A percentile compares a stretch with the other conserved stretches of the same genome.
These are phyloP conservation scores for Peucedramus taeniatus DNA, from an alignment of 2,113 vertebrate genomes.

Conservation along the genomic window DNA sequence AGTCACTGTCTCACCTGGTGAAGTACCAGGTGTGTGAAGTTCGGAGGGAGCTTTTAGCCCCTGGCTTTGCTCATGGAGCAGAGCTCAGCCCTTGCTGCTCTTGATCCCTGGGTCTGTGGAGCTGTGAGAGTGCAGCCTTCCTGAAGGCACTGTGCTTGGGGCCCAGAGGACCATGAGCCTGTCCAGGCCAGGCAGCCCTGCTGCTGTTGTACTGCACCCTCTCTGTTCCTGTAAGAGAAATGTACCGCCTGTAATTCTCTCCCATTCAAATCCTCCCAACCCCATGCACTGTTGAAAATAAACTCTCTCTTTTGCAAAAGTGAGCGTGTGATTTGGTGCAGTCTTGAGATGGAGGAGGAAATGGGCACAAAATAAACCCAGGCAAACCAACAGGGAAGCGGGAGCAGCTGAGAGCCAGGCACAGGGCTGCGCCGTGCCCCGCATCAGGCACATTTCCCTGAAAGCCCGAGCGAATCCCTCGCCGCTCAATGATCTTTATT, in stretches of 20 bases:
- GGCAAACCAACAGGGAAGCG: neutral
- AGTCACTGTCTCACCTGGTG: neutral
- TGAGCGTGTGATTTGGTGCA: constrained; percentile 16
- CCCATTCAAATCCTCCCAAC: neutral
- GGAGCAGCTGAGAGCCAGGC: neutral
- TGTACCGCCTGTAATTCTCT: neutral
- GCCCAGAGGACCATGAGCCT: neutral
- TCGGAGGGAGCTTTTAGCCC: neutral
- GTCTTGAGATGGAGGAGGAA: neutral
- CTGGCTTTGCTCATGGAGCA: neutral
- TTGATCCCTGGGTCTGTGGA: neutral
- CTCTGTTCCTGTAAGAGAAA: constrained; percentile 17
- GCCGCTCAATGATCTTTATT: constrained; percentile 38
- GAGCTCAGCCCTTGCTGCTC: neutral
- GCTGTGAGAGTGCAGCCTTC: neutral
- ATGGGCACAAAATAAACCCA: neutral
- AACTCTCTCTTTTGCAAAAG: constrained; percentile 42
- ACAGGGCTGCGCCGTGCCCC: neutral
- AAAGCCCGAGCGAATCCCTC: constrained; percentile 14
- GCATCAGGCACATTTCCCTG: constrained; percentile 32
- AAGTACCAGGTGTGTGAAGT: neutral
- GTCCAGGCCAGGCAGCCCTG: neutral
- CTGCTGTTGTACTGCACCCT: neutral
- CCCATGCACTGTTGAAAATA: constrained; percentile 23
- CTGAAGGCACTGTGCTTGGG: rapidly evolving